Conservation (phyloP, 2,797 vertebrate species). For the Heliangelus exortis region DNA sequence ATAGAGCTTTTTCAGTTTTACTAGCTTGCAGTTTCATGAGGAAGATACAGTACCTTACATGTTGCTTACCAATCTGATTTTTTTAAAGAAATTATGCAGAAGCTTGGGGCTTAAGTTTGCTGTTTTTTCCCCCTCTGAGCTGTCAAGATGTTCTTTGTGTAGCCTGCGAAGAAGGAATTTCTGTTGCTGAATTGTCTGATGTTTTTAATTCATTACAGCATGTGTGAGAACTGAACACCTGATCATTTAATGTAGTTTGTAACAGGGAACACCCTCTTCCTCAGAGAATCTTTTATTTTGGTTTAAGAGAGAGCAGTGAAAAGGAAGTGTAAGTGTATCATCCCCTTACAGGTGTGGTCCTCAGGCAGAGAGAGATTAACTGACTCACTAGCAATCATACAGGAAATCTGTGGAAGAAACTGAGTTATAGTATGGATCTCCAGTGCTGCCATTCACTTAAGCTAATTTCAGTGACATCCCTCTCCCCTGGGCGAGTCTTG, state of each 20-base stretch:
- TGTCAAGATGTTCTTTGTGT: neutral
- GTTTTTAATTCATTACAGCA: neutral
- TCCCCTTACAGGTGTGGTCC: neutral
- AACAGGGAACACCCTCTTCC: neutral
- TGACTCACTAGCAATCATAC: neutral
- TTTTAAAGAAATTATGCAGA: neutral
- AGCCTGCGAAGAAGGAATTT: neutral
- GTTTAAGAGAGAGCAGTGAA: neutral
- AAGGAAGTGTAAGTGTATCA: neutral
- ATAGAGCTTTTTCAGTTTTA: neutral
- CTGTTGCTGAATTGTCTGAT: neutral
- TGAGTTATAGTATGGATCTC: neutral
- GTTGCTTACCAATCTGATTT: neutral
- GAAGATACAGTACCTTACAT: neutral
- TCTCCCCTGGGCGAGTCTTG: neutral
- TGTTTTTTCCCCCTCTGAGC: neutral
- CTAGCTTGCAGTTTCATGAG: neutral
- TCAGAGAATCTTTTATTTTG: neutral
- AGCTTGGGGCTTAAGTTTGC: neutral
- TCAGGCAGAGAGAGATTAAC: neutral
- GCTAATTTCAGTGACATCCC: neutral
- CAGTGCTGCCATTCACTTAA: neutral
- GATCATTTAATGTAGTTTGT: neutral
- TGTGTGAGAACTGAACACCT: neutral
- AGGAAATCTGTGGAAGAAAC: neutral